Evolutionary conservation across 2,888 invertebrate species (phyloP).

Genomic region (Dolichopus griseipennis): DNA sequence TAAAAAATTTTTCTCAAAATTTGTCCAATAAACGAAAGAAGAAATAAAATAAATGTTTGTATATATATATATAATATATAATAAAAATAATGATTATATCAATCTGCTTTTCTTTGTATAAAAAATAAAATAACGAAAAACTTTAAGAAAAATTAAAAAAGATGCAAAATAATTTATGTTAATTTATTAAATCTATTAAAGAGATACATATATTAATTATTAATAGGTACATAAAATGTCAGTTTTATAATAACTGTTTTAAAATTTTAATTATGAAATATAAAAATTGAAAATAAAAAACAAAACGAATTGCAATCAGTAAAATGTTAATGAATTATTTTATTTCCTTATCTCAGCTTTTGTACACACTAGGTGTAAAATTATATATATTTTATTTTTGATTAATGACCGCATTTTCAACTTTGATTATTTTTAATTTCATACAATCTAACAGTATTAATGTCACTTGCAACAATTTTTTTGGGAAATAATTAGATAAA

Average conservation of each 20-base stretch:
- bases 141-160: conserved; percentile 12
- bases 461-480: conserved; percentile 58
- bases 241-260: not conserved
- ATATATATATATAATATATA: not conserved
- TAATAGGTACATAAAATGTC: not conserved
- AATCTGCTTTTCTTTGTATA: conserved; percentile 1
- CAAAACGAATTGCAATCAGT: not conserved
- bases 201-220: not conserved
- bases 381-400: too few species aligned
- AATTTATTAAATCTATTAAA: conserved; percentile 17
- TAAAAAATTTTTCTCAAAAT: not conserved
- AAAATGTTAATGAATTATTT: not conserved
- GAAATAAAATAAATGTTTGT: too few species aligned
- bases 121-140: conserved; percentile 9
- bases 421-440: conserved; percentile 31
- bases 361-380: too few species aligned
- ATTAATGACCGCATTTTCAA: not conserved
- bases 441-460: conserved; percentile 90
- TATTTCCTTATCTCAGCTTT: too few species aligned
- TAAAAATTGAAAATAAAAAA: not conserved
- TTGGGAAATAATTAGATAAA: conserved; percentile 63
- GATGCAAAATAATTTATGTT: conserved; percentile 21
- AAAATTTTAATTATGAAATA: conserved; percentile 4
- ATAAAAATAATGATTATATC: not conserved
- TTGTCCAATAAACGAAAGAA: not conserved